Conservation (phyloP, 2,888 invertebrate species). For the Platynereis dumerilii region DNA sequence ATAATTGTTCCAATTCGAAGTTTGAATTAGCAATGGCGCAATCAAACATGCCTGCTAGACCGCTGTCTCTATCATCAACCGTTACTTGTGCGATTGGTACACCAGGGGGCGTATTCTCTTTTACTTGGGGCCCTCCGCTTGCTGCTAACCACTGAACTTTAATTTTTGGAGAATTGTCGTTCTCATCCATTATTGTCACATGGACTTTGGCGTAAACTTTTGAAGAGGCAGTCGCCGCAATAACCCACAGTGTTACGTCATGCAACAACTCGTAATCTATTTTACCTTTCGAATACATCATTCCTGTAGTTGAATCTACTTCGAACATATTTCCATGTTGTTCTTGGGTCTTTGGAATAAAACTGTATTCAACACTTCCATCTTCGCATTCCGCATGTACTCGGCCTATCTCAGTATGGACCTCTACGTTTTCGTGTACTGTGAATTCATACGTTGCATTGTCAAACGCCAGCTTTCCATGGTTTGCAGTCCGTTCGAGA, state of each 20-base stretch:
- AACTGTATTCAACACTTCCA: slow-evolving; percentile 35
- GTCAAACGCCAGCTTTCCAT: slow-evolving; percentile 33
- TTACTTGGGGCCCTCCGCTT: slow-evolving; percentile 18
- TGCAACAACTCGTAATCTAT: slow-evolving; percentile 34
- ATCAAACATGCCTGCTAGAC: slow-evolving; percentile 30
- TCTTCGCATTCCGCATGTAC: slow-evolving; percentile 37
- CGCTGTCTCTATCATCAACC: slow-evolving; percentile 33
- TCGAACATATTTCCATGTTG: slow-evolving; percentile 33
- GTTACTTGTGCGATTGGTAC: slow-evolving; percentile 18
- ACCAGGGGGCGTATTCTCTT: slow-evolving; percentile 23
- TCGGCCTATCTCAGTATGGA: slow-evolving; percentile 23
- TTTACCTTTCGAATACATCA: slow-evolving; percentile 27
- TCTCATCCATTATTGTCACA: slow-evolving; percentile 32
- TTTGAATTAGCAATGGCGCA: slow-evolving; percentile 27
- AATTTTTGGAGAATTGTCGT: slow-evolving; percentile 37
- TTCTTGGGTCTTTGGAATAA: slow-evolving; percentile 29
- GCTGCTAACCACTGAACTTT: slow-evolving; percentile 34
- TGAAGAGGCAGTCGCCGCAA: slow-evolving; percentile 34
- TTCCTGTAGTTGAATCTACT: slow-evolving; percentile 30
- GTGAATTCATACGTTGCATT: slow-evolving; percentile 33
- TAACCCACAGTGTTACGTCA: slow-evolving; percentile 31
- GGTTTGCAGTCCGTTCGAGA: slow-evolving; percentile 34
- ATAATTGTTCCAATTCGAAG: slow-evolving; percentile 25
- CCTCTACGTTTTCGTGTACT: slow-evolving; percentile 32
- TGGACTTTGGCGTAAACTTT: slow-evolving; percentile 33